phyloP scores from a whole-genome alignment of 2,797 vertebrate species.

The Brachyrhaphis roseni region DNA sequence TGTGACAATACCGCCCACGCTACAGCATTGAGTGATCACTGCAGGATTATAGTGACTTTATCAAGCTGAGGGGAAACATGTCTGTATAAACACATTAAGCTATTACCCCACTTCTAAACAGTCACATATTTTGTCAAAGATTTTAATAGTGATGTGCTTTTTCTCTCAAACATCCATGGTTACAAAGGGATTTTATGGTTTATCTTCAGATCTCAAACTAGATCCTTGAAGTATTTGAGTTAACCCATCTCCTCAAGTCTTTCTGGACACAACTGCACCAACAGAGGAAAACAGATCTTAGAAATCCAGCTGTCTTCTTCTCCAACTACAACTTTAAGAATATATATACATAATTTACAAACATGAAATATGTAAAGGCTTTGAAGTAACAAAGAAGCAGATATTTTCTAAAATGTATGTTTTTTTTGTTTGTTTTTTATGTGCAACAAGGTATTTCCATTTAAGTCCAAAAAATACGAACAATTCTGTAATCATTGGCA shows the following conservation, averaged over 20 bases:
- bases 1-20: slow-evolving; percentile 68
- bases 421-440: background rate
- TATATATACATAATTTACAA: background rate
- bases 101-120: slow-evolving; percentile 29
- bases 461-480: background rate
- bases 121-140: slow-evolving; percentile 34
- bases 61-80: slow-evolving; percentile 42
- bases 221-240: slow-evolving; percentile 9
- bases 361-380: background rate
- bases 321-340: slow-evolving; percentile 6
- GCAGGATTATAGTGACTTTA: slow-evolving; percentile 71
- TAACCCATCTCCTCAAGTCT: slow-evolving; percentile 17
- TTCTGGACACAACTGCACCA: slow-evolving; percentile 24
- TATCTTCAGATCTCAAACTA: slow-evolving; percentile 7
- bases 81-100: slow-evolving; percentile 50
- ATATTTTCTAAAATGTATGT: background rate
- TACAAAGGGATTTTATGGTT: slow-evolving; percentile 15
- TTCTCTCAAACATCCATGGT: slow-evolving; percentile 1
- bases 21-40: slow-evolving; percentile 66
- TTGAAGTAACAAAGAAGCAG: background rate
- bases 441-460: background rate
- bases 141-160: slow-evolving; percentile 20
- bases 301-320: slow-evolving; percentile 7
- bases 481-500: background rate
- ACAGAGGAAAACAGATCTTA: slow-evolving; percentile 32